Evolutionary conservation across 2,797 vertebrate genomes (phyloP), one percentile per base, ranked within the genome.

Genomic region (Clarias fuscus): DNA sequence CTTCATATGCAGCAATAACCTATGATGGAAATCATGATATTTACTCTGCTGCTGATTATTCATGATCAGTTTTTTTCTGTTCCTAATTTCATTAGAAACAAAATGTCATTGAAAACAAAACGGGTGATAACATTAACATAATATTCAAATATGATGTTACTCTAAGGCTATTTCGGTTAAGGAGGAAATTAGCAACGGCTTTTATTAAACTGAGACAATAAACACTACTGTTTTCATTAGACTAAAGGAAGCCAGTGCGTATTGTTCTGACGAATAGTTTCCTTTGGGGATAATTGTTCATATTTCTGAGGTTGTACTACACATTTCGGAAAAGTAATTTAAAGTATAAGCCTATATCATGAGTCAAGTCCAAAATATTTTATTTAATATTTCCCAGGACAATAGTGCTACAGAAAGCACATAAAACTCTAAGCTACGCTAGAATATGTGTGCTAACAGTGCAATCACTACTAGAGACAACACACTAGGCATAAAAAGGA

Each of bases 11-110:
- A 87, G 84, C 62, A 85, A 89, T 88, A 89, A 89, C 83, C 79
- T 83, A 81, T 89, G 87, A 89, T 89, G 88, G 77, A 90, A 90
- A 88, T 89, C 59, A 81, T 89, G 85, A 88, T 88, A 90, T 95
- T 94, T 92, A 93, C 92, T 92, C 93, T 93, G 93, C 92, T 93
- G 93, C 92, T 94, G 91, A 92, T 94, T 94, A 94, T 94, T 94
- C 92, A 93, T 93, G 92, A 86, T 94, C 91, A 61, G 91, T 33
- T 93, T 89, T 89, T 89, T 88, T 90, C 92, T 91, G 92, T 93
- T 93, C 91, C 88, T 89, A 94, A 94, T 94, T 93, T 95, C 93
- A 91, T 93, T 59, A 86, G 92, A 94, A 95, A 92, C 93, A 85
- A 89, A 86, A 87, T 90, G 92, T 92, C 90, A 86, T 87, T 86